A percentile compares a stretch with the other conserved stretches of the same genome.
phyloP scores from a whole-genome alignment of 2,797 vertebrate genomes.

The Acrossocheilus wenchowensis region DNA sequence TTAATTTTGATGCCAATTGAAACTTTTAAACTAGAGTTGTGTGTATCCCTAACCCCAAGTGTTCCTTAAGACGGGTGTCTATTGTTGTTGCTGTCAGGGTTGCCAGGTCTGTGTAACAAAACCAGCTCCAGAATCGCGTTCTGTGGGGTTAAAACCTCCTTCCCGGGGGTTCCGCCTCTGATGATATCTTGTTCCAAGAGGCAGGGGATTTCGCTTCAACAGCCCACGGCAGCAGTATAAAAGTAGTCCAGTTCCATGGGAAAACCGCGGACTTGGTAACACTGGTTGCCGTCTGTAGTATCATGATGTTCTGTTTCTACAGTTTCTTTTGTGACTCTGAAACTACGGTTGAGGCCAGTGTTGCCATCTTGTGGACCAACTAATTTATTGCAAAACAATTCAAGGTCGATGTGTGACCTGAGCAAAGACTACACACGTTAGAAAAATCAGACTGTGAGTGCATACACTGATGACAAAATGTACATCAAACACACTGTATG shows the following conservation, averaged over 20 bases:
- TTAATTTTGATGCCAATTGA: not conserved
- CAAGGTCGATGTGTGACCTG: not conserved
- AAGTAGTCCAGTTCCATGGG: not conserved
- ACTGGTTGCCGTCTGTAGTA: not conserved
- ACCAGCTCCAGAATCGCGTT: not conserved
- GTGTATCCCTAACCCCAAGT: not conserved
- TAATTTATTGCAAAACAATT: not conserved
- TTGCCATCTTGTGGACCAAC: not conserved
- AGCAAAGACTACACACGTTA: not conserved
- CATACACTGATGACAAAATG: not conserved
- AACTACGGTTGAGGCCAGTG: not conserved
- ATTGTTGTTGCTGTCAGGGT: not conserved
- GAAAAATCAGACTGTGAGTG: not conserved
- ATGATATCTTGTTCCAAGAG: not conserved
- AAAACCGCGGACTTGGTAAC: not conserved
- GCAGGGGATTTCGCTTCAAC: not conserved
- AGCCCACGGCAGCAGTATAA: not conserved
- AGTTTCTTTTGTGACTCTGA: not conserved
- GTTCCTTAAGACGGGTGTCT: not conserved
- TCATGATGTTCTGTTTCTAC: not conserved
- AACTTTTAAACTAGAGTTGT: not conserved
- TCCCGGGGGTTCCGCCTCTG: not conserved
- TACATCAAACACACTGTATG: not conserved
- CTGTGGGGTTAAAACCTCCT: not conserved
- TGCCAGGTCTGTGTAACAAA: not conserved